phyloP scores from a whole-genome alignment of 2,888 invertebrate genomes.

The Eupithecia dodoneata region DNA sequence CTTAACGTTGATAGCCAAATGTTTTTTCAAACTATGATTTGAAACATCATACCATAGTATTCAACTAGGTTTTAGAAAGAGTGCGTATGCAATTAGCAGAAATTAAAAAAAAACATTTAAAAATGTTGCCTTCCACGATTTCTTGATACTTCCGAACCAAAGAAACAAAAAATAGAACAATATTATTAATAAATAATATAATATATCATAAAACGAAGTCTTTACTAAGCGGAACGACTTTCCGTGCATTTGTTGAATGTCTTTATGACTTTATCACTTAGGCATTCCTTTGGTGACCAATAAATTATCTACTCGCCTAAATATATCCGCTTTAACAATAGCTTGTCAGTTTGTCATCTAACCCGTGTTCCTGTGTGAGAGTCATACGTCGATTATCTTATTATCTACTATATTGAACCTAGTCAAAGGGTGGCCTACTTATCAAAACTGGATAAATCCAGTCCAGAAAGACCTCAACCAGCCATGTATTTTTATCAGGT shows the following conservation, averaged over 20 bases:
- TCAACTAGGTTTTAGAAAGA: not conserved
- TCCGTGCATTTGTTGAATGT: not conserved
- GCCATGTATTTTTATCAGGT: too few relatives aligned
- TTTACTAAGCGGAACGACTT: not conserved
- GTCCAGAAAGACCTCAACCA: too few relatives aligned
- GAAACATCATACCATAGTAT: not conserved
- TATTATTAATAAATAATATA: too few relatives aligned
- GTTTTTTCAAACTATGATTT: not conserved
- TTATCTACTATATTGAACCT: not conserved
- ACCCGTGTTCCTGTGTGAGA: not conserved
- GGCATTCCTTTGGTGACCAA: conserved; percentile 7
- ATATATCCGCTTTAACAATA: not conserved
- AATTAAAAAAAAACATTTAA: not conserved
- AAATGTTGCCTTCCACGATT: not conserved
- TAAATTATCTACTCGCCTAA: not conserved
- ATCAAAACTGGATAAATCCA: too few relatives aligned
- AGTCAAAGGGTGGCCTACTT: too few relatives aligned
- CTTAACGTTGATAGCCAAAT: too few relatives aligned
- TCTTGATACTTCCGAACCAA: too few relatives aligned
- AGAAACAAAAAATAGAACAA: too few relatives aligned
- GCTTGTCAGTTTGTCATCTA: conserved; percentile 3
- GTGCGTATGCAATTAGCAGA: not conserved
- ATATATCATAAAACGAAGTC: too few relatives aligned
- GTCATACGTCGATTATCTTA: not conserved
- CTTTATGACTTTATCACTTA: not conserved